Conservation (phyloP, 2,797 vertebrate genomes). For the Syngnathus rostellatus region DNA sequence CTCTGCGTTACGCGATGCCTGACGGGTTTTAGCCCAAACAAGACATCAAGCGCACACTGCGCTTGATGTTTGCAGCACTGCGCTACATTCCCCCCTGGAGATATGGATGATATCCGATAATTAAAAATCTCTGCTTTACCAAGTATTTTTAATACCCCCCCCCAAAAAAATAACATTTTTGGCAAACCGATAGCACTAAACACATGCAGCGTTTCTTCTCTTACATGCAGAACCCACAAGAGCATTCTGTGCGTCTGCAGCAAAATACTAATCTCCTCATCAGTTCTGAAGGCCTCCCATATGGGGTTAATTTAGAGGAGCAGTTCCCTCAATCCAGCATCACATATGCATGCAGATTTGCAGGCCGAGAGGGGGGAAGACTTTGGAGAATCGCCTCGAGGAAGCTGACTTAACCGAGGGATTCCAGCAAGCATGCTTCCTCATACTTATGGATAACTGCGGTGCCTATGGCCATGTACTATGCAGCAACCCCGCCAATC, state of each 20-base stretch:
- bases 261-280: conserved; percentile 61
- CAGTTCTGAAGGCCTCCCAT: conserved; percentile 53
- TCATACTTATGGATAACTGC: conserved; percentile 61
- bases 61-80: conserved; percentile 25
- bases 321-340: conserved; percentile 42
- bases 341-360: conserved; percentile 46
- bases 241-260: conserved; percentile 22
- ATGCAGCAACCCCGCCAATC: conserved; percentile 40
- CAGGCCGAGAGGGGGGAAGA: conserved; percentile 25
- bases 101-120: conserved; percentile 41
- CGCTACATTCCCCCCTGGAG: conserved; percentile 18
- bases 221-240: conserved; percentile 12
- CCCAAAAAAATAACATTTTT: neutral
- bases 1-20: conserved; percentile 35
- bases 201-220: conserved; percentile 32
- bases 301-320: conserved; percentile 61
- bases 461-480: conserved; percentile 39
- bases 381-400: conserved; percentile 51
- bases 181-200: conserved; percentile 36
- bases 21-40: conserved; percentile 42
- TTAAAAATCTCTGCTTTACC: conserved; percentile 34
- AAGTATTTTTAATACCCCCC: conserved; percentile 44
- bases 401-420: conserved; percentile 49
- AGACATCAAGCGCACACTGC: conserved; percentile 39
- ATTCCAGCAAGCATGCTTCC: conserved; percentile 51